Percentiles rank a stretch among this genome's conserved stretches.
Evolutionary conservation across 2,113 vertebrate species (phyloP).

Genomic region (Albula goreensis): DNA sequence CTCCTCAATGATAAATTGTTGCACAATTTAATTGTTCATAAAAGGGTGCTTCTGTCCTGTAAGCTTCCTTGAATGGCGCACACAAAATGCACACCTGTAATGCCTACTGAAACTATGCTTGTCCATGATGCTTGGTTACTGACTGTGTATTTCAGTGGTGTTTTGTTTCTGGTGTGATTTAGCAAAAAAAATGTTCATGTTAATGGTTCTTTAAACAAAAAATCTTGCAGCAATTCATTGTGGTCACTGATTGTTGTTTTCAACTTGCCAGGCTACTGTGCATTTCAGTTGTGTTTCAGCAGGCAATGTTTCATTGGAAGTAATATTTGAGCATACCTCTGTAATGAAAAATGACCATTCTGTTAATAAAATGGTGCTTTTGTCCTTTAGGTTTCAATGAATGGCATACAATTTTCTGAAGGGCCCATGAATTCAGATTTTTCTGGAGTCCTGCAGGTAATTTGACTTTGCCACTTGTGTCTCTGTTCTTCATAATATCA

Average conservation of each 20-base stretch:
- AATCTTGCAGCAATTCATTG: not conserved
- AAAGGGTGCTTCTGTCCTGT: too few species aligned
- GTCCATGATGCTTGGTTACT: too few species aligned
- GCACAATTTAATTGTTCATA: too few species aligned
- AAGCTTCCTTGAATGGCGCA: too few species aligned
- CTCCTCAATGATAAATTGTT: too few species aligned
- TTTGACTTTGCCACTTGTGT: not conserved
- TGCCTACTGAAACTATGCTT: too few species aligned
- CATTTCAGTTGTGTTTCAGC: too few species aligned
- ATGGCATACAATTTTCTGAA: conserved; percentile 84
- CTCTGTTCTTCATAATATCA: not conserved
- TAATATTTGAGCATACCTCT: not conserved
- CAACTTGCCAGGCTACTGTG: not conserved
- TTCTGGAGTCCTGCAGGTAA: conserved; percentile 85
- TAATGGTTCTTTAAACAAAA: not conserved
- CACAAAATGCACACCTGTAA: too few species aligned
- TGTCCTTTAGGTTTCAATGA: conserved; percentile 75
- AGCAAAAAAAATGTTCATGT: too few species aligned
- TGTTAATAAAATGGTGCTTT: not conserved
- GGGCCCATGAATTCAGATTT: conserved; percentile 83
- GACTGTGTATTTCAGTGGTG: too few species aligned
- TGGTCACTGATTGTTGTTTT: not conserved
- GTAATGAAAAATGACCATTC: not conserved
- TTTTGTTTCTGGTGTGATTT: too few species aligned
- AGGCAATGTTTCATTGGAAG: too few species aligned